Conservation (phyloP, 2,797 vertebrate genomes). For the Poeciliopsis gracilis region DNA sequence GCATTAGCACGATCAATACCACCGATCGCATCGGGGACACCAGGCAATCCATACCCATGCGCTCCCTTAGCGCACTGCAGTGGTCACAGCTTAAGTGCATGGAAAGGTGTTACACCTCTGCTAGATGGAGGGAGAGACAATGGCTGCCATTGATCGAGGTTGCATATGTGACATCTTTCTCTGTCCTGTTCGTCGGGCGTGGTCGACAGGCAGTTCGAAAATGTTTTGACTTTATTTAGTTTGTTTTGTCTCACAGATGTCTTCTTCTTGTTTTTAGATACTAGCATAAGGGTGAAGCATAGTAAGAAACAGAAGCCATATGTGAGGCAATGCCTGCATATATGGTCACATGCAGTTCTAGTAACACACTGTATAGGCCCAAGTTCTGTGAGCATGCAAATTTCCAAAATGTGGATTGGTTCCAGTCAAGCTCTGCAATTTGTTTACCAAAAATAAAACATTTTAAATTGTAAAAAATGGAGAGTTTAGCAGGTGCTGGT, state of each 20-base stretch:
- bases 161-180: conserved; percentile 83
- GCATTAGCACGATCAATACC: conserved; percentile 87
- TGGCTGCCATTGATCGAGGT: conserved; percentile 82
- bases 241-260: conserved; percentile 43
- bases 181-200: conserved; percentile 70
- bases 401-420: conserved; percentile 72
- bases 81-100: conserved; percentile 85
- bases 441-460: conserved; percentile 78
- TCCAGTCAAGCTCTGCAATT: conserved; percentile 75
- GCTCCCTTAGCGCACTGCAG: conserved; percentile 85
- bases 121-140: conserved; percentile 77
- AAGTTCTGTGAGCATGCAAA: conserved; percentile 58
- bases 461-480: conserved; percentile 72
- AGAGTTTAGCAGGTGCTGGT: conserved; percentile 76
- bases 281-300: conserved; percentile 5
- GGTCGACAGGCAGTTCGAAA: conserved; percentile 54
- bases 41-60: conserved; percentile 84
- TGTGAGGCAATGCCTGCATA: conserved; percentile 12
- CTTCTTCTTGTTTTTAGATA: conserved; percentile 16
- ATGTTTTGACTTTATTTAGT: conserved; percentile 54
- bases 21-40: conserved; percentile 85
- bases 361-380: conserved; percentile 36
- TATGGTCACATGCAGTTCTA: conserved; percentile 34
- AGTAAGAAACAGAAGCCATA: conserved; percentile 31
- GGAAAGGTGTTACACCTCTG: conserved; percentile 85